These are phyloP conservation scores for Gopherus flavomarginatus DNA, from an alignment of 2,113 vertebrate genomes.

Conservation along the genomic window DNA sequence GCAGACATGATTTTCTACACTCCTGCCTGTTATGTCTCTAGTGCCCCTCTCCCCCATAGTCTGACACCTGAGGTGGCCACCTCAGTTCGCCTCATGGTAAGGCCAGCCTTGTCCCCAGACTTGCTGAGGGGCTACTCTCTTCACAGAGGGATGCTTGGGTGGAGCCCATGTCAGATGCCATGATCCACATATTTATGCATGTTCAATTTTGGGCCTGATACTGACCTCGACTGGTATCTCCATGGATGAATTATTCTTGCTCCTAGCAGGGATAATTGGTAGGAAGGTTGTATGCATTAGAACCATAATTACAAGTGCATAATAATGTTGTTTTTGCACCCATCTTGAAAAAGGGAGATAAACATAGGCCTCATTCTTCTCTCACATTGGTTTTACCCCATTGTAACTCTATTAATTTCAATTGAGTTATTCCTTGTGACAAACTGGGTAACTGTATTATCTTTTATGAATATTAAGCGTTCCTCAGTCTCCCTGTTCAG, in stretches of 20 bases:
- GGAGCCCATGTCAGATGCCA: background rate
- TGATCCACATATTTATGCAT: background rate
- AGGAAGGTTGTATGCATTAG: background rate
- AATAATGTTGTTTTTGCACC: fast-evolving
- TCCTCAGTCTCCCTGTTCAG: too few relatives aligned
- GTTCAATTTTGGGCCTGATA: background rate
- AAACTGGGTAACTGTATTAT: background rate
- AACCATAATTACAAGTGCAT: background rate
- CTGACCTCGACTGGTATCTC: background rate
- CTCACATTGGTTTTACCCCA: background rate
- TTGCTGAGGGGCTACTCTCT: background rate
- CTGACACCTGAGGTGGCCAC: too few relatives aligned
- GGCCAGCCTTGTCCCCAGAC: background rate
- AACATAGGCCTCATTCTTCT: background rate
- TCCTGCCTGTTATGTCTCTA: too few relatives aligned
- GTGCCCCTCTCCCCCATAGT: too few relatives aligned
- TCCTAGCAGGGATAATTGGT: background rate
- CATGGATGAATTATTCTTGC: background rate
- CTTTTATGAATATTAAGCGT: too few relatives aligned
- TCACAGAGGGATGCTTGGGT: background rate
- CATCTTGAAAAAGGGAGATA: background rate
- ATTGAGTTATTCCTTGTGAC: background rate
- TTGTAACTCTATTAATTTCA: background rate
- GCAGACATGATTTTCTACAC: too few relatives aligned
- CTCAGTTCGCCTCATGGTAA: too few relatives aligned